phyloP scores from a whole-genome alignment of 2,888 invertebrate genomes.

The Celastrina argiolus region DNA sequence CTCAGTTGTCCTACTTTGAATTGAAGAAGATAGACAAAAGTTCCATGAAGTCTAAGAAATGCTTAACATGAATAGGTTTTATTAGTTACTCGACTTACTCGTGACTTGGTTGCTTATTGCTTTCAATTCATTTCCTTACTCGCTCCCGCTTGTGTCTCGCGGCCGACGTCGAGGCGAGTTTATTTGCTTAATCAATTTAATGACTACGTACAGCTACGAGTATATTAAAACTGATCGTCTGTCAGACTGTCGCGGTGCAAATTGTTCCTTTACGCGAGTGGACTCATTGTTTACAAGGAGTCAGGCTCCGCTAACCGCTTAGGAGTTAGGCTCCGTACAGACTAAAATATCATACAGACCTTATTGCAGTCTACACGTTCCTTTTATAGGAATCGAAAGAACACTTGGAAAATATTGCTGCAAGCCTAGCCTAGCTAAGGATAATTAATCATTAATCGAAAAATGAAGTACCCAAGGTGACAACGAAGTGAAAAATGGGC shows the following conservation, averaged over 20 bases:
- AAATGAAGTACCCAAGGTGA: no score
- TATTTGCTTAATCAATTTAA: slow-evolving; percentile 35
- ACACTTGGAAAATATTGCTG: neutral
- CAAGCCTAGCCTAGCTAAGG: no score
- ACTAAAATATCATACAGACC: neutral
- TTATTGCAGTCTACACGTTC: neutral
- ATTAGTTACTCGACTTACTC: no score
- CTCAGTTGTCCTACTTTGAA: neutral
- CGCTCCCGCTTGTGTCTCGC: neutral
- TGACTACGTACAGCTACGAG: slow-evolving; percentile 27
- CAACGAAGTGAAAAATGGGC: no score
- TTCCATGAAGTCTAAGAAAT: neutral
- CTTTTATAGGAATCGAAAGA: neutral
- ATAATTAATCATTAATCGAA: no score
- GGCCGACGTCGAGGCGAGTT: slow-evolving; percentile 9
- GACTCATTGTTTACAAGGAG: slow-evolving; percentile 19
- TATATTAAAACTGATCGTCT: slow-evolving; percentile 25
- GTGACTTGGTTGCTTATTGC: no score
- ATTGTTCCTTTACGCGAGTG: slow-evolving; percentile 24
- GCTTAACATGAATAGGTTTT: neutral
- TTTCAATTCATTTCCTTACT: neutral
- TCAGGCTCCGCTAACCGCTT: neutral
- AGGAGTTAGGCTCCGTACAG: slow-evolving; percentile 1
- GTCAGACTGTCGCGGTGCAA: slow-evolving; percentile 24
- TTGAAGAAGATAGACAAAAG: neutral